These are phyloP conservation scores for Gymnoscopelus microlampas DNA, from an alignment of 2,797 vertebrate genomes.

Conservation along the genomic window DNA sequence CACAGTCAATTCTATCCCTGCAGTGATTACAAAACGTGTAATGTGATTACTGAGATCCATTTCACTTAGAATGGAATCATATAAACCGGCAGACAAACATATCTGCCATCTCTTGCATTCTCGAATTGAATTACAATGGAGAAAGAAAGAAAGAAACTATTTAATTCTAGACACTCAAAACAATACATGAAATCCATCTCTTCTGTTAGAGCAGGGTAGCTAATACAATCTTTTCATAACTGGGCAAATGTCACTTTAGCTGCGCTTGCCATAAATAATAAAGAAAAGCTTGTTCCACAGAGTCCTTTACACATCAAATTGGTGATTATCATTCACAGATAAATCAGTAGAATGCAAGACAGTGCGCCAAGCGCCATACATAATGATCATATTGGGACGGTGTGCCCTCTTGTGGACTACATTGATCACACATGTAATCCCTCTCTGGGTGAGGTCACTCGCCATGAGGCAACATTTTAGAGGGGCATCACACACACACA, in stretches of 20 bases:
- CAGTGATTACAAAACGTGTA: slow-evolving; percentile 43
- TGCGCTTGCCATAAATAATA: slow-evolving; percentile 5
- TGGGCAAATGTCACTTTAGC: slow-evolving; percentile 15
- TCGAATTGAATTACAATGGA: too few species aligned
- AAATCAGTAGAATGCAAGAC: slow-evolving; percentile 31
- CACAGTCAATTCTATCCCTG: slow-evolving; percentile 22
- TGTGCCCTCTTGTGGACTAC: slow-evolving; percentile 60
- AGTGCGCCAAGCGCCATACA: slow-evolving; percentile 43
- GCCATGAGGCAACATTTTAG: slow-evolving; percentile 10
- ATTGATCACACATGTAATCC: slow-evolving; percentile 37
- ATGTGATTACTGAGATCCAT: slow-evolving; percentile 57
- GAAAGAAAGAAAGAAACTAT: slow-evolving; percentile 13
- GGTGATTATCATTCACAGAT: slow-evolving; percentile 20
- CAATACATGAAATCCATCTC: slow-evolving; percentile 15
- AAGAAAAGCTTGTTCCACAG: neutral
- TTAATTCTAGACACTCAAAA: slow-evolving; percentile 21
- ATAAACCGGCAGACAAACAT: slow-evolving; percentile 39
- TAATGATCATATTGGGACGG: slow-evolving; percentile 42
- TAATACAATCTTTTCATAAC: slow-evolving; percentile 14
- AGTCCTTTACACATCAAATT: slow-evolving; percentile 14
- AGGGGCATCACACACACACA: neutral
- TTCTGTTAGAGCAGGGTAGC: neutral
- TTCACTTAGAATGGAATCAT: slow-evolving; percentile 52
- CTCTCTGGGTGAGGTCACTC: slow-evolving; percentile 54
- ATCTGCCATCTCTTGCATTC: slow-evolving; percentile 35